A percentile compares a stretch with the other conserved stretches of the same genome.
Evolutionary conservation across 2,888 invertebrate species (phyloP).

Genomic region (Ernsta delagoae): DNA sequence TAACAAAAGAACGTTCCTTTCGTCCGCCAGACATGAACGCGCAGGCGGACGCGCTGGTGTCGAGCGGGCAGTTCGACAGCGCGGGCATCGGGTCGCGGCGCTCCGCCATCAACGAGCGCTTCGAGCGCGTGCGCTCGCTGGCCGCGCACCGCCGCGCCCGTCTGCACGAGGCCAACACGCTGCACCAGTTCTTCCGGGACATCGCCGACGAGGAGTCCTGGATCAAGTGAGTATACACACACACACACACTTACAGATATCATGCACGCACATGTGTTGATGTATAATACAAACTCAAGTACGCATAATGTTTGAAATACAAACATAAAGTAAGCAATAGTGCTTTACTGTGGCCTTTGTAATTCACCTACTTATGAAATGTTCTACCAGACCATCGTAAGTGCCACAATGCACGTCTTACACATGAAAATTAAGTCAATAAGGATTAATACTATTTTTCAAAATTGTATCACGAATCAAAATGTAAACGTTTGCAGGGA

Average conservation of each 20-base stretch:
- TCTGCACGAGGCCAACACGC: slow-evolving; percentile 97
- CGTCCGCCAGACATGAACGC: slow-evolving; percentile 91
- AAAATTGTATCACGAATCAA: neutral
- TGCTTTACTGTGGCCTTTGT: too few species aligned
- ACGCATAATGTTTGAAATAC: too few species aligned
- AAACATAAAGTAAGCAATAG: too few species aligned
- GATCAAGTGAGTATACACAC: slow-evolving; percentile 90
- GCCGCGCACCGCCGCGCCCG: slow-evolving; percentile 96
- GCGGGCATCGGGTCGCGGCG: slow-evolving; percentile 98
- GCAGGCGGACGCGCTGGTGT: slow-evolving; percentile 97
- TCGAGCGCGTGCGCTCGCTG: slow-evolving; percentile 96
- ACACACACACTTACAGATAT: neutral
- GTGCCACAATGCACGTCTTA: too few species aligned
- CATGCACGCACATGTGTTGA: neutral
- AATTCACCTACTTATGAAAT: too few species aligned
- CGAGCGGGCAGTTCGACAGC: slow-evolving; percentile 98
- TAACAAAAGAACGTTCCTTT: neutral
- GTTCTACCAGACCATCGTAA: too few species aligned
- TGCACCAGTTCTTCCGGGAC: slow-evolving; percentile 99
- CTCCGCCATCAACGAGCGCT: slow-evolving; percentile 97
- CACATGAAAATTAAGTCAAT: too few species aligned
- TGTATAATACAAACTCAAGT: too few species aligned
- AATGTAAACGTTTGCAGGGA: slow-evolving; percentile 84
- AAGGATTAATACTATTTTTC: neutral
- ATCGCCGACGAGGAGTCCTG: slow-evolving; percentile 99